Conservation (phyloP, 2,888 invertebrate species). For the Drosophila lacicola region DNA sequence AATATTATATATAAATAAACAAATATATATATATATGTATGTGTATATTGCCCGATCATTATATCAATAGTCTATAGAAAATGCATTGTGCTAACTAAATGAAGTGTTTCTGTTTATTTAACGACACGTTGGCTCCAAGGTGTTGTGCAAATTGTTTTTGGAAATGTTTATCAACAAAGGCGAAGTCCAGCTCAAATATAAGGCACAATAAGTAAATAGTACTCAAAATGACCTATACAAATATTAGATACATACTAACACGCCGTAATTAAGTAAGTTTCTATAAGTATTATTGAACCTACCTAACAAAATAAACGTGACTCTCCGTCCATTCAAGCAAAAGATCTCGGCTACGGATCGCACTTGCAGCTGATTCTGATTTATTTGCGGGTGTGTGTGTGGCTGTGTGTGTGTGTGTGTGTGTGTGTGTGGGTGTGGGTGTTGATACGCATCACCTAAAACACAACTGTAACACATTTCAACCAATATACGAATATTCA, state of each 20-base stretch:
- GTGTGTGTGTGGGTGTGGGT: neutral
- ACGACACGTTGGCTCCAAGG: constrained; percentile 20
- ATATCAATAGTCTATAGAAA: constrained; percentile 9
- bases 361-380: constrained; percentile 23
- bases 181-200: constrained; percentile 1
- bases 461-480: constrained; percentile 6
- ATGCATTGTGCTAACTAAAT: constrained; percentile 29
- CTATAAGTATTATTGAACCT: neutral
- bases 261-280: neutral
- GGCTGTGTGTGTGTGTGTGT: no score
- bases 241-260: neutral
- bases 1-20: neutral
- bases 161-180: constrained; percentile 22
- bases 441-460: constrained; percentile 1
- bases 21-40: constrained; percentile 1
- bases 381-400: constrained; percentile 12
- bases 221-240: constrained; percentile 14
- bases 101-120: constrained; percentile 30
- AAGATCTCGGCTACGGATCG: constrained; percentile 22
- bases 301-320: constrained; percentile 35
- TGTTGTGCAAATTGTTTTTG: constrained; percentile 35
- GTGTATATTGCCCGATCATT: constrained; percentile 1
- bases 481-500: constrained; percentile 21
- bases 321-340: constrained; percentile 12
- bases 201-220: constrained; percentile 12